These are phyloP conservation scores for Ooceraea biroi DNA, from an alignment of 1,140 invertebrate species.

Conservation along the genomic window DNA sequence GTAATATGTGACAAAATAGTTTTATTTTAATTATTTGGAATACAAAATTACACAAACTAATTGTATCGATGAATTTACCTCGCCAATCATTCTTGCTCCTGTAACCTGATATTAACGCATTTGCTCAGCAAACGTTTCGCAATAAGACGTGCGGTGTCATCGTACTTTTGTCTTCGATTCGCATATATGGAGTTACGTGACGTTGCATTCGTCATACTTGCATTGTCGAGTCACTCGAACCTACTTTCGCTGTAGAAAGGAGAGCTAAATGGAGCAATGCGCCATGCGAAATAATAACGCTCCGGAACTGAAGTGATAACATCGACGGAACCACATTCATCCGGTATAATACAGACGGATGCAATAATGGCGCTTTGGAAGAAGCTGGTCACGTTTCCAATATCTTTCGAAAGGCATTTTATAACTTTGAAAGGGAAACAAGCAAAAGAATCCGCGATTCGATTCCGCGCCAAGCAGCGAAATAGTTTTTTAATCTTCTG, in stretches of 20 bases:
- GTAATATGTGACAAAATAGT: no score
- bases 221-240: constrained; percentile 10
- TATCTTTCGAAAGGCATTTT: constrained; percentile 30
- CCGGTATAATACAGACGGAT: constrained; percentile 39
- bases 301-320: constrained; percentile 42
- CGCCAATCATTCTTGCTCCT: background rate
- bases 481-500: background rate
- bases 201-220: constrained; percentile 21
- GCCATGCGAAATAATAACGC: constrained; percentile 43
- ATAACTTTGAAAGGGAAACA: background rate
- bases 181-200: constrained; percentile 12
- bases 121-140: constrained; percentile 28
- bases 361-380: constrained; percentile 19
- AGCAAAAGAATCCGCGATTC: no score
- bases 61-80: no score
- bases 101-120: background rate
- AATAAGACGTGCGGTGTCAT: constrained; percentile 27
- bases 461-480: background rate
- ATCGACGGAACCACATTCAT: constrained; percentile 31
- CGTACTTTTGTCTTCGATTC: constrained; percentile 35
- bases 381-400: constrained; percentile 26
- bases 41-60: no score
- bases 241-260: constrained; percentile 31
- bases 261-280: constrained; percentile 31
- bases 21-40: no score